phyloP scores from a whole-genome alignment of 2,797 vertebrate genomes.

The Crenichthys baileyi region DNA sequence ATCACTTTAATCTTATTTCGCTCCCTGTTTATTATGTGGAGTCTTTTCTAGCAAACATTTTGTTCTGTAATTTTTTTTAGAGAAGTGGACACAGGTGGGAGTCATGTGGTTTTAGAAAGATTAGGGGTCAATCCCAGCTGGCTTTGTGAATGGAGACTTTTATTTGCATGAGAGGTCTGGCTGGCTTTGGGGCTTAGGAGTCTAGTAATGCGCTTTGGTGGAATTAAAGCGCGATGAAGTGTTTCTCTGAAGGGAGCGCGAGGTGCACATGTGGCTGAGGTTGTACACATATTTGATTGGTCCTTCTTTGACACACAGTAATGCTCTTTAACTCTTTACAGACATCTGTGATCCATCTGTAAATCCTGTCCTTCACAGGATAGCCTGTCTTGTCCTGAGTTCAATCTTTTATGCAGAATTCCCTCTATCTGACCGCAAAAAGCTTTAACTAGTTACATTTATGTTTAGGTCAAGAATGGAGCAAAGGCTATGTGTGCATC shows the following conservation, averaged over 20 bases:
- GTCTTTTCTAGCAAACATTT: background rate
- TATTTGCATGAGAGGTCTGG: constrained; percentile 46
- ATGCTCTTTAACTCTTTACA: background rate
- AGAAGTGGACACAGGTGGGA: constrained; percentile 29
- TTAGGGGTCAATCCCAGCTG: constrained; percentile 46
- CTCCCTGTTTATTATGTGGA: background rate
- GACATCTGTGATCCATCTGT: constrained; percentile 13
- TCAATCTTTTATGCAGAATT: too few relatives aligned
- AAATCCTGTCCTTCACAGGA: background rate
- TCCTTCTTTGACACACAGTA: background rate
- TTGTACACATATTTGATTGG: background rate
- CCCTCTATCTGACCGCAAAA: background rate
- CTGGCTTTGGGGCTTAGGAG: constrained; percentile 39
- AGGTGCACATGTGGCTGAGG: constrained; percentile 39
- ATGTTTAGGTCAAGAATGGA: constrained; percentile 8
- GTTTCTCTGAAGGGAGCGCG: constrained; percentile 22
- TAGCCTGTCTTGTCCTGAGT: background rate
- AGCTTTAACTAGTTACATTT: background rate
- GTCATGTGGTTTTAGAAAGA: constrained; percentile 37
- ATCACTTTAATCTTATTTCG: background rate
- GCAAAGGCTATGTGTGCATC: constrained; percentile 27
- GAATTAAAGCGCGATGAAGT: constrained; percentile 39
- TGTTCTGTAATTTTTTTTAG: background rate
- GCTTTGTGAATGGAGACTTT: constrained; percentile 63
- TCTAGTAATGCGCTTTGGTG: constrained; percentile 26